These are phyloP conservation scores for Temnothorax unifasciatus DNA, from an alignment of 2,888 invertebrate species.

Conservation along the genomic window DNA sequence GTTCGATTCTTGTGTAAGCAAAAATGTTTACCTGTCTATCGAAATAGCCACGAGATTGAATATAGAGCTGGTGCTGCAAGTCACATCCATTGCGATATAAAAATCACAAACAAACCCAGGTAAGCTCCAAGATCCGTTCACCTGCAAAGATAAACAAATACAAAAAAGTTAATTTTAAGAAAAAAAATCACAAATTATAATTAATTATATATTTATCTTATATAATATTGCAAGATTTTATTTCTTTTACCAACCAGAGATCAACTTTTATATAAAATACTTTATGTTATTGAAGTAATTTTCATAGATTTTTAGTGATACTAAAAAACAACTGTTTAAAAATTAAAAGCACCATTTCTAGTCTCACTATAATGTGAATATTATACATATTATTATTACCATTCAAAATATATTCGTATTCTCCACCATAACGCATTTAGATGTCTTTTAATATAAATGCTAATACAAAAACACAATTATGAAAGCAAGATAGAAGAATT, in stretches of 20 bases:
- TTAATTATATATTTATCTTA: not conserved
- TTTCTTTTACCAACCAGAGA: not conserved
- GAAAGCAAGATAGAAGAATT: not conserved
- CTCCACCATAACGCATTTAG: not conserved
- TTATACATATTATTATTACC: not conserved
- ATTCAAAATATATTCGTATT: constrained; percentile 4
- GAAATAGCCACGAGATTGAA: constrained; percentile 99
- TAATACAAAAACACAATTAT: constrained; percentile 19
- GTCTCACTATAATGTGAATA: not conserved
- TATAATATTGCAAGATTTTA: not conserved
- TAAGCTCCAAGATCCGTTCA: constrained; percentile 95
- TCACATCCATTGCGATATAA: constrained; percentile 99
- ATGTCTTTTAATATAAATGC: constrained; percentile 22
- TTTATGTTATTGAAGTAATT: constrained; percentile 5
- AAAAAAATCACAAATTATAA: not conserved
- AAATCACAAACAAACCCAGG: constrained; percentile 97
- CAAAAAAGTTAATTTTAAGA: constrained; percentile 1
- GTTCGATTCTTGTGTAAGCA: constrained; percentile 1
- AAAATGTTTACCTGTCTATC: constrained; percentile 93
- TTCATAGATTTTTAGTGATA: not conserved
- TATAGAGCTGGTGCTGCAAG: constrained; percentile 98
- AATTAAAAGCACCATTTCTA: not conserved
- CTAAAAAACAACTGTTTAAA: not conserved
- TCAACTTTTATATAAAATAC: not conserved
- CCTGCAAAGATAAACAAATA: constrained; percentile 88